Evolutionary conservation across 1,140 invertebrate species (phyloP), one percentile per base, ranked within the genome.

Genomic region (Papilio polyxenes): DNA sequence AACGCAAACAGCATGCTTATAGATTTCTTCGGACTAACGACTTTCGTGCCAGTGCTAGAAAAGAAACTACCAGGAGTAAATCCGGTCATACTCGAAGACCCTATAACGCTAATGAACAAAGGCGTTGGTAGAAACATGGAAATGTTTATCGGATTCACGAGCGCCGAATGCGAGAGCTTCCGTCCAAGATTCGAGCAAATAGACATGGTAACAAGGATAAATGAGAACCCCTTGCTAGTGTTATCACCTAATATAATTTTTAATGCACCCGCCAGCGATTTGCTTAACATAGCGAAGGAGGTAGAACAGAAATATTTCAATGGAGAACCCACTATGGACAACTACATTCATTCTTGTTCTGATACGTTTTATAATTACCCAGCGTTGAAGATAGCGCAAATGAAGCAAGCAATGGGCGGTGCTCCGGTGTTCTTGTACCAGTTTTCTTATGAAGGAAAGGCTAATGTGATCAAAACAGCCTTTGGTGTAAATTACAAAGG

Each of bases 41-140:
- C 86, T 0, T 93, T 94, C 80, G 56, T 83, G 2, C 93, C 93
- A 0, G 90, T 91, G 2, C 89, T 93, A 0, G 93, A 94, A 81
- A 82, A 86, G 2, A 44, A 85, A 4, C 80, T 85, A 44, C 85
- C 88, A 7, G 90, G 90, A 20, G 87, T 93, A 1, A 90, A 83
- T 1, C 85, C 85, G 17, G 84, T 94, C 7, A 80, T 94, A 40
- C 87, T 89, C n/a, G 87, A 90, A 5, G 91, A 94, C n/a, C 92
- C 93, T 2, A 89, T 91, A 49, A 53, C 84, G 0, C 53, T 92
- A 17, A 31, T 93, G n/a, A 31, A 82, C 0, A 85, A 86, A 40
- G 92, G 90, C 10, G 83, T 83, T 17, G 91, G 90, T 13, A 89
- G 87, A 53, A 79, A 90, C 75, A 87, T 91, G 20, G 92, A 92